These are phyloP conservation scores for Neuroscelio doddi DNA, from an alignment of 2,888 invertebrate species.

Conservation along the genomic window DNA sequence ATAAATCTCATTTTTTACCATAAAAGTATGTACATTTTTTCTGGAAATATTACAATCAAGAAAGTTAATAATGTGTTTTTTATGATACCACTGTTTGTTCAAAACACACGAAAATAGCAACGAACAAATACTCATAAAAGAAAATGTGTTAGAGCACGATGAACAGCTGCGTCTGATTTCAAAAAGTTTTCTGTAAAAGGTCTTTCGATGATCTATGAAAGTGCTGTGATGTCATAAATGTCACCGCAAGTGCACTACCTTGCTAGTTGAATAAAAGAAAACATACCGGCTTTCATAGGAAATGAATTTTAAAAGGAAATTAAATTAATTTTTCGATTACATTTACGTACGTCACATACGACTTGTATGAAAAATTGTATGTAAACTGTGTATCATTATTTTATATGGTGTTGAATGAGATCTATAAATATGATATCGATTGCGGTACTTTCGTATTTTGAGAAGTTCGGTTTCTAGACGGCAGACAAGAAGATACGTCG, in stretches of 20 bases:
- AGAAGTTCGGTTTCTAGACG: conserved; percentile 13
- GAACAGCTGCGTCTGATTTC: conserved; percentile 35
- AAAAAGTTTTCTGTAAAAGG: conserved; percentile 38
- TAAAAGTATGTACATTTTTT: too few relatives aligned
- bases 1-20: too few relatives aligned
- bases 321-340: too few relatives aligned
- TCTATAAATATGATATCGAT: conserved; percentile 10
- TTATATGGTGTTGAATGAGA: too few relatives aligned
- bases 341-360: too few relatives aligned
- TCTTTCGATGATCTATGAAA: conserved; percentile 35
- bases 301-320: too few relatives aligned
- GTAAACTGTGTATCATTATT: too few relatives aligned
- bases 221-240: conserved; percentile 39
- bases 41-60: too few relatives aligned
- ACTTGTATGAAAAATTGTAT: too few relatives aligned
- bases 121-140: conserved; percentile 17
- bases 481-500: conserved; percentile 22
- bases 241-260: conserved; percentile 36
- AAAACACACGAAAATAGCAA: conserved; percentile 20
- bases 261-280: conserved; percentile 29
- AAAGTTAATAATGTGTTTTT: too few relatives aligned
- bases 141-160: conserved; percentile 22
- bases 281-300: too few relatives aligned
- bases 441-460: conserved; percentile 10
- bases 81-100: too few relatives aligned